Conservation (phyloP, 1,140 invertebrate species). For the Melipona quadrifasciata region DNA sequence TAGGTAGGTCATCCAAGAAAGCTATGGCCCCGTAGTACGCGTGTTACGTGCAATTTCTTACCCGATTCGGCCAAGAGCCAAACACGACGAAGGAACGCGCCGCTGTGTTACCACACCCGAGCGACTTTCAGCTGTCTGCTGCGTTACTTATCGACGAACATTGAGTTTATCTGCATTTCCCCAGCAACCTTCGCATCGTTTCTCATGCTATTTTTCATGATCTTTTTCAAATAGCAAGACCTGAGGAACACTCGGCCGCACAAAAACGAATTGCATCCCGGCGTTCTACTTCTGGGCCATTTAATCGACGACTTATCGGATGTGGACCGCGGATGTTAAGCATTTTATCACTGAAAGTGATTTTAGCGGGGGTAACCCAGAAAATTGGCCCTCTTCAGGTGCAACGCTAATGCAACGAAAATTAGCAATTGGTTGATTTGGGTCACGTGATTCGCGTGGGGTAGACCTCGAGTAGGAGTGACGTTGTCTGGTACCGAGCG, state of each 20-base stretch:
- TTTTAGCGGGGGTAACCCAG: too few species aligned
- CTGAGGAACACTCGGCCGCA: neutral
- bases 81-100: neutral
- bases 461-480: too few species aligned
- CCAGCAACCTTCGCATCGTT: neutral
- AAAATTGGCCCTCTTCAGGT: too few species aligned
- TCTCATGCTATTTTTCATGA: neutral
- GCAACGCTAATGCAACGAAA: too few species aligned
- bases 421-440: too few species aligned
- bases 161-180: constrained; percentile 3
- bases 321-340: too few species aligned
- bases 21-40: neutral
- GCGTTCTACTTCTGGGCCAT: too few species aligned
- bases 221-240: neutral
- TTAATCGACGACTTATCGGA: neutral
- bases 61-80: constrained; percentile 13
- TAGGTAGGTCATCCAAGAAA: neutral
- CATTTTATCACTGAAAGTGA: too few species aligned
- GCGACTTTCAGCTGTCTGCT: neutral
- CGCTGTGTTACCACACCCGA: constrained; percentile 4
- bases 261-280: neutral
- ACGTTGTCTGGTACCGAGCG: too few species aligned
- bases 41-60: neutral
- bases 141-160: neutral
- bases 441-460: too few species aligned